Base-by-base conservation (phyloP, 2,797 vertebrate genomes). In the Silurus lanzhouensis region DNA sequence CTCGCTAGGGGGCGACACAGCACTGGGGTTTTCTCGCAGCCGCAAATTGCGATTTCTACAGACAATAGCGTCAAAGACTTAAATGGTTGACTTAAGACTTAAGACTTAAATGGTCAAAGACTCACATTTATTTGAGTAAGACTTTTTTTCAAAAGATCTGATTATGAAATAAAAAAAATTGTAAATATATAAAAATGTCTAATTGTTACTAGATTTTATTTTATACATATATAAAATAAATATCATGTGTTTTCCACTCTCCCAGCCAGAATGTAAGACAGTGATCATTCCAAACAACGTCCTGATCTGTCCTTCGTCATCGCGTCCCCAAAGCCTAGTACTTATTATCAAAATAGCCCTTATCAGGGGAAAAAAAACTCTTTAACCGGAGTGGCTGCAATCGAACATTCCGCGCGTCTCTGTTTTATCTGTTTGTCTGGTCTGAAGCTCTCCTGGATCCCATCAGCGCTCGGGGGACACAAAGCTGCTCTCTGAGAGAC, bases 1-100 rank as follows among this genome's bases (percentile, higher is more conserved):
- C 19, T 0, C 95, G 67, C 64, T 88, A 93, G 95, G 92, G 92
- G 94, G 94, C 91, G 93, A 92, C 94, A 94, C 63, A 94, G 91
- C 89, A 91, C 93, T 68, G 2, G 1, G 8, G 10, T 27, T 82
- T 27, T 27, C 17, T 1, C 20, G 3, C 12, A 75, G 63, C 14
- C 1, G 17, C 14, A 19, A 58, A 10, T 10, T 44, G 78, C 13
- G 12, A 20, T 71, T 52, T 52, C 52, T 71, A 44, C 1, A 64
- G 55, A 80, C 68, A 70, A 3, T 17, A 75, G 72, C 6, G 6
- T 52, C 6, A 84, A 19, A 4, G 31, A 12, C 14, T 74, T 27
- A 58, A 61, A 38, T 17, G 46, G 44, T 63, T 17, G 22, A n/a
- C n/a, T n/a, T n/a, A n/a, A n/a, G n/a, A n/a, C n/a, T n/a, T n/a